Evolutionary conservation across 2,113 vertebrate genomes (phyloP).

Genomic region (Tachuris rubrigastra): DNA sequence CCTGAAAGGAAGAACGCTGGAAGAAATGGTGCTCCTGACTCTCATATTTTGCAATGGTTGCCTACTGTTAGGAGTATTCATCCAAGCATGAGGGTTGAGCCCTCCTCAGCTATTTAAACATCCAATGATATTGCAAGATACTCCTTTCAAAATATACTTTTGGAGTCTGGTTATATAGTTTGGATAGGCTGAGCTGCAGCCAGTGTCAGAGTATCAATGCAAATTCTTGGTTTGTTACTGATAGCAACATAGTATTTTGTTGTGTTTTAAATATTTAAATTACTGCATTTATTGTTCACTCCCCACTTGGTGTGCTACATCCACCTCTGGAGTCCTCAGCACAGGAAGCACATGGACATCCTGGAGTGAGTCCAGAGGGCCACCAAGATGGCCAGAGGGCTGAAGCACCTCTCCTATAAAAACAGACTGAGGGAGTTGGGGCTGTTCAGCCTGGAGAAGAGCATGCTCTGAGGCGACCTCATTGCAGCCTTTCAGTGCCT

Average conservation of each 20-base stretch:
- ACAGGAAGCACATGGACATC: too few relatives aligned
- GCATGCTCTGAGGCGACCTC: background rate
- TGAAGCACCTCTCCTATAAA: background rate
- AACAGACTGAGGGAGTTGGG: background rate
- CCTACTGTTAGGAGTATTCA: background rate
- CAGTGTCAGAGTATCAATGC: background rate
- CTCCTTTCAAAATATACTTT: background rate
- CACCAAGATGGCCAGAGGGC: background rate
- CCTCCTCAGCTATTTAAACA: background rate
- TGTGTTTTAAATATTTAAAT: background rate
- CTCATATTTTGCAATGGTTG: background rate
- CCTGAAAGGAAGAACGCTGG: background rate
- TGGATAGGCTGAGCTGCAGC: background rate
- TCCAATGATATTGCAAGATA: background rate
- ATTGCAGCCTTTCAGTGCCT: background rate
- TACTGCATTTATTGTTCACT: background rate
- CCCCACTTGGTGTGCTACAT: too few relatives aligned
- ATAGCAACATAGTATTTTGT: background rate
- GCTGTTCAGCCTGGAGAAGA: background rate
- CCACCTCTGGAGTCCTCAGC: background rate
- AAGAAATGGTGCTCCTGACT: background rate
- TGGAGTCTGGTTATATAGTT: background rate
- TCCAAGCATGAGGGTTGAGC: background rate
- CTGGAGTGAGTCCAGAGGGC: background rate
- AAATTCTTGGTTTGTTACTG: background rate